phyloP scores from a whole-genome alignment of 1,140 invertebrate species.

The Lysiphlebus fabarum region DNA sequence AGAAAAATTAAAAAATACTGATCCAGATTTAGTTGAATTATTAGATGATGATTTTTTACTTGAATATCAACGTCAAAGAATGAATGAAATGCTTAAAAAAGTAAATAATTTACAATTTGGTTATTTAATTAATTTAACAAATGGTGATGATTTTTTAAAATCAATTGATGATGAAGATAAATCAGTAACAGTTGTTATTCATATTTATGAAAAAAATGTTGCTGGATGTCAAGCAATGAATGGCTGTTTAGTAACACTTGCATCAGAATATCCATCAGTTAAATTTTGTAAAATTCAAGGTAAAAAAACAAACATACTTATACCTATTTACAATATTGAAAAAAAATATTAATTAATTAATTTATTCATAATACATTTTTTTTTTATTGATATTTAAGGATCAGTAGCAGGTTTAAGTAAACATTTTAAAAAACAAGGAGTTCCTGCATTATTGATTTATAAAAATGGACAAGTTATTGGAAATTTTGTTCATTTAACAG shows the following conservation, averaged over 20 bases:
- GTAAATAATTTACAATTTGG: conserved; percentile 66
- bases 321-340: too few species aligned
- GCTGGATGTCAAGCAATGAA: conserved; percentile 82
- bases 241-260: conserved; percentile 74
- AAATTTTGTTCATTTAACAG: conserved; percentile 85
- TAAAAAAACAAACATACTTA: too few species aligned
- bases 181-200: conserved; percentile 82
- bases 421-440: conserved; percentile 80
- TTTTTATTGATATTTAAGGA: conserved; percentile 32
- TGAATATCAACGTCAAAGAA: conserved; percentile 84
- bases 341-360: too few species aligned
- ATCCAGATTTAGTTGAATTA: conserved; percentile 78
- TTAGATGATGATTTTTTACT: conserved; percentile 83
- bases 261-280: conserved; percentile 77
- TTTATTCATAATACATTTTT: conserved; percentile 24
- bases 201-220: conserved; percentile 79
- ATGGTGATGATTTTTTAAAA: conserved; percentile 76
- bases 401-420: conserved; percentile 72
- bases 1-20: conserved; percentile 71
- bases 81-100: conserved; percentile 82
- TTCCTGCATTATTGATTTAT: conserved; percentile 90
- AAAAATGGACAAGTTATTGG: conserved; percentile 86
- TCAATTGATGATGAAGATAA: conserved; percentile 87
- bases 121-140: conserved; percentile 62
- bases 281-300: conserved; percentile 90